phyloP scores from a whole-genome alignment of 2,113 vertebrate species.

The Ammodytes dubius region DNA sequence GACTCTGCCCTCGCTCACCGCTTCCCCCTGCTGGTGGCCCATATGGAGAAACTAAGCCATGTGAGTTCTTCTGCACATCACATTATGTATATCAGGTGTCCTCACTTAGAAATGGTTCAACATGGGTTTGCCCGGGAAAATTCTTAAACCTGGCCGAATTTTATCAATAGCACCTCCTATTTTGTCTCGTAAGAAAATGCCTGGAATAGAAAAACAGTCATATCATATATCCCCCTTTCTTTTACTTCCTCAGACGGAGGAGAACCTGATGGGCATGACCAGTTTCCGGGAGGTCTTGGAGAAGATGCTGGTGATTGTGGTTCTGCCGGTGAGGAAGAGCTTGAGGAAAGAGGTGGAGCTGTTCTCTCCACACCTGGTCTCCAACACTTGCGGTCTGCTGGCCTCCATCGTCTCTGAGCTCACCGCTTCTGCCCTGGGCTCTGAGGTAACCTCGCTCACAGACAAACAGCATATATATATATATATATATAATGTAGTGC shows the following conservation, averaged over 20 bases:
- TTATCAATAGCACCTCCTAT: neutral
- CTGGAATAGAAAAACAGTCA: neutral
- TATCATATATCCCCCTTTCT: neutral
- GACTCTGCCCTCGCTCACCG: conserved; percentile 96
- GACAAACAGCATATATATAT: neutral
- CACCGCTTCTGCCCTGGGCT: conserved; percentile 96
- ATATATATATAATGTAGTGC: neutral
- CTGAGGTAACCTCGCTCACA: conserved; percentile 88
- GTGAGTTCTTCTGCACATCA: conserved; percentile 77
- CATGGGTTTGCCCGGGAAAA: neutral
- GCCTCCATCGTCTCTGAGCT: conserved; percentile 98
- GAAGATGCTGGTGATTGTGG: conserved; percentile 98
- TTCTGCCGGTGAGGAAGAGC: conserved; percentile 95
- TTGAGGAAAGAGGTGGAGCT: conserved; percentile 95
- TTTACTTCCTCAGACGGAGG: conserved; percentile 89
- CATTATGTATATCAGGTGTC: neutral
- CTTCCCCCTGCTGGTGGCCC: conserved; percentile 95
- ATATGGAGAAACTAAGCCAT: conserved; percentile 99
- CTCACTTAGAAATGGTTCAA: conserved; percentile 11
- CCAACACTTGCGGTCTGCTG: conserved; percentile 96
- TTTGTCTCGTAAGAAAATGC: neutral
- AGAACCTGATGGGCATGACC: conserved; percentile 97
- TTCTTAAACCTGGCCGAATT: neutral
- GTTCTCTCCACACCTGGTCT: conserved; percentile 97
- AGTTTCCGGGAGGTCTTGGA: conserved; percentile 98